Conservation (phyloP, 2,113 vertebrate species). For the Halcyon malimbica region DNA sequence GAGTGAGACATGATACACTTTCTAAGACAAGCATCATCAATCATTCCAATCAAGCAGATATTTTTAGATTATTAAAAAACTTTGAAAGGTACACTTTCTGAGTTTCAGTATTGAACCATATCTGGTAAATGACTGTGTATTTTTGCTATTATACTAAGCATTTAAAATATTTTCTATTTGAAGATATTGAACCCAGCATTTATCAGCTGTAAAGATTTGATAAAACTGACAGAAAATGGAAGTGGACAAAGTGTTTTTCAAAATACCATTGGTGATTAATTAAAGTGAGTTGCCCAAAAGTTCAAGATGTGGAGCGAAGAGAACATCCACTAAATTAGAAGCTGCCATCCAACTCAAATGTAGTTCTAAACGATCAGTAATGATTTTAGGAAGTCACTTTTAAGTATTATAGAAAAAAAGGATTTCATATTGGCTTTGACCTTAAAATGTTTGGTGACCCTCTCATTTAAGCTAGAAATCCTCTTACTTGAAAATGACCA, state of each 20-base stretch:
- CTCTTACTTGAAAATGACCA: neutral
- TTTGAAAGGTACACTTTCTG: neutral
- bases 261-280: neutral
- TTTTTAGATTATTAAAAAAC: neutral
- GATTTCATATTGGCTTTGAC: neutral
- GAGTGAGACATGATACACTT: conserved; percentile 25
- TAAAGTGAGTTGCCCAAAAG: neutral
- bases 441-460: neutral
- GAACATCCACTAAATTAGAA: neutral
- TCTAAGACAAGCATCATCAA: neutral
- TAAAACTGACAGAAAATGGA: neutral
- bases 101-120: neutral
- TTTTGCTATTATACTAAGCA: neutral
- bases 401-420: neutral
- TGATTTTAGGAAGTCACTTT: neutral
- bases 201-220: neutral
- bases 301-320: neutral
- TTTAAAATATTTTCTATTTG: neutral
- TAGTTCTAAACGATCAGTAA: neutral
- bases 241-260: neutral
- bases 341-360: neutral
- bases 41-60: neutral
- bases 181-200: neutral
- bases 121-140: neutral
- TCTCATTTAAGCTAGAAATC: neutral